phyloP scores from a whole-genome alignment of 2,888 invertebrate genomes.

The Alloscopus bannaensis region DNA sequence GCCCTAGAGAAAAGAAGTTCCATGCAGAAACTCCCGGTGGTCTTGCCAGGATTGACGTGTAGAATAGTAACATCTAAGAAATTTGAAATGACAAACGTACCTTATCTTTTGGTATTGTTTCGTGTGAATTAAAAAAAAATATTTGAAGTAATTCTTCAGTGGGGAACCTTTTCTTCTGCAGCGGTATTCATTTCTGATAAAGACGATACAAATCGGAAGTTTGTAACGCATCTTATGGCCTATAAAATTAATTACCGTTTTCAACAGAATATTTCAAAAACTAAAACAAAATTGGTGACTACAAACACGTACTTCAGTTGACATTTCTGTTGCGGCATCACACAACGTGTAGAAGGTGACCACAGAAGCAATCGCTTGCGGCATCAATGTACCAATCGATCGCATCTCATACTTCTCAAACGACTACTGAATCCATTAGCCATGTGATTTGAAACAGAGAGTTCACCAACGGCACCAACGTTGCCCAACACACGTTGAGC shows the following conservation, averaged over 20 bases:
- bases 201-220: neutral
- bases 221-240: neutral
- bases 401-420: neutral
- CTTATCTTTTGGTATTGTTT: neutral
- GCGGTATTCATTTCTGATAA: neutral
- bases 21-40: constrained; percentile 12
- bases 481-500: constrained; percentile 16
- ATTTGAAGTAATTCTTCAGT: neutral
- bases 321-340: neutral
- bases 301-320: neutral
- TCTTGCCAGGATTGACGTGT: neutral
- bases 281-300: neutral
- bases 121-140: constrained; percentile 2
- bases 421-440: neutral
- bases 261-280: neutral
- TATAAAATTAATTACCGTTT: neutral
- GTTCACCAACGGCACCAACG: neutral
- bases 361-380: neutral
- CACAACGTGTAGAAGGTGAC: neutral
- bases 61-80: constrained; percentile 6
- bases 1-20: neutral
- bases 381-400: neutral
- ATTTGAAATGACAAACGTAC: neutral
- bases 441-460: constrained; percentile 8
- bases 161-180: neutral